Conservation (phyloP, 2,113 vertebrate species). For the Mobula birostris region DNA sequence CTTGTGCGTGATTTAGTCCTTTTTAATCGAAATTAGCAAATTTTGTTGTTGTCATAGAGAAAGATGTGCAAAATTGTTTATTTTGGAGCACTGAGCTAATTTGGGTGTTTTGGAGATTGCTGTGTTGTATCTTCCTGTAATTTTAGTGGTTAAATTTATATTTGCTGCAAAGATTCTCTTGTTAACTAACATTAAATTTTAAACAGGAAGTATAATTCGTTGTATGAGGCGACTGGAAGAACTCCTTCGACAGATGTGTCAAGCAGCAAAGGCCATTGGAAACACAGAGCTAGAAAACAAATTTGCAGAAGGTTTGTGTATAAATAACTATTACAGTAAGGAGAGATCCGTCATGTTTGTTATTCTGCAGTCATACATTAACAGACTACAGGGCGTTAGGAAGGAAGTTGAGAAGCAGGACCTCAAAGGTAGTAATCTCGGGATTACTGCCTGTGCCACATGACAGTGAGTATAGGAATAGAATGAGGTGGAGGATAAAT, state of each 20-base stretch:
- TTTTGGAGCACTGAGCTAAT: too few species aligned
- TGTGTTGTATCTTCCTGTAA: not conserved
- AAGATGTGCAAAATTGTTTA: not conserved
- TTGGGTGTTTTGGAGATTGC: not conserved
- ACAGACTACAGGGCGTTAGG: too few species aligned
- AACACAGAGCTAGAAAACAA: constrained; percentile 98
- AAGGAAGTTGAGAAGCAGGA: too few species aligned
- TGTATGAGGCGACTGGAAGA: constrained; percentile 94
- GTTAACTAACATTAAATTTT: not conserved
- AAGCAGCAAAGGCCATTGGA: constrained; percentile 94
- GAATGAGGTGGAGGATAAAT: too few species aligned
- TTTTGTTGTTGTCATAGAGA: too few species aligned
- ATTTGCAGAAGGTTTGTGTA: constrained; percentile 79
- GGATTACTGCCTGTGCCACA: too few species aligned
- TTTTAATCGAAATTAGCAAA: not conserved
- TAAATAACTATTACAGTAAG: not conserved
- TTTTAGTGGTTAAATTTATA: not conserved
- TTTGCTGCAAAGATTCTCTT: not conserved
- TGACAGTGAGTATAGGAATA: too few species aligned
- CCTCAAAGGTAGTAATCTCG: too few species aligned
- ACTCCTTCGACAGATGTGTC: constrained; percentile 91
- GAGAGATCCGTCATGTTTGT: not conserved
- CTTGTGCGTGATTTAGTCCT: not conserved
- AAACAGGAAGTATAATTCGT: constrained; percentile 87
- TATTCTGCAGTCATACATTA: not conserved